Evolutionary conservation across 2,888 invertebrate species (phyloP), one percentile per base, ranked within the genome.

Genomic region (Cerastis leucographa): DNA sequence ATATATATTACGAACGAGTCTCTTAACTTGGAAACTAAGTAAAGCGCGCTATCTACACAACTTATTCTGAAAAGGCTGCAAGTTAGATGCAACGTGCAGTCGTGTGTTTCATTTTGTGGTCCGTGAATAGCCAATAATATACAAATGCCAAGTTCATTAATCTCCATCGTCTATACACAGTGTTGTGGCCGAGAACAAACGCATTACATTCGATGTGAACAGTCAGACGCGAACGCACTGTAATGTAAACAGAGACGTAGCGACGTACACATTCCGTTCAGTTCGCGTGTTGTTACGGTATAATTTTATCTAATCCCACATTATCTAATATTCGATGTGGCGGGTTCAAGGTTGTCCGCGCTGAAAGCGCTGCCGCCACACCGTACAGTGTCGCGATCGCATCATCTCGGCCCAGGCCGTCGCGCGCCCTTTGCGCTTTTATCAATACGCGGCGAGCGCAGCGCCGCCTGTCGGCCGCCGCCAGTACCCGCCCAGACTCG

Each of bases 291-390:
- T 88, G 89, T 90, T 89, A 91, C 87, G 74, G 85, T 88, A 90
- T 92, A 89, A 91, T 91, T 90, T 91, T 92, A 92, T 93, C 92
- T 90, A 89, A 91, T 90, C 90, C 89, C 81, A 88, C 87, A 93
- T 94, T 94, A 94, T 93, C 92, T 94, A 94, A 95, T 93, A 95
- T 92, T 93, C 91, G 94, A 95, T 94, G 93, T 90, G 88, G 88
- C 79, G 93, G 91, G 96, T 96, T 96, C 96, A 96, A 96, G 96
- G 96, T 94, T 94, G 94, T 92, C 90, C 89, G 89, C 84, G 91
- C 92, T 91, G 92, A 93, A 93, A 93, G 91, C 91, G 69, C 69
- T 81, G 71, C 56, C 65, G 91, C 85, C 85, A 85, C 85, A 84
- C 81, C 83, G 80, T 83, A 81, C 67, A 72, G 70, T 75, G 79